Percentiles rank a stretch among this genome's conserved stretches.
Evolutionary conservation across 2,888 invertebrate species (phyloP).

Genomic region (Dryococelus australis): DNA sequence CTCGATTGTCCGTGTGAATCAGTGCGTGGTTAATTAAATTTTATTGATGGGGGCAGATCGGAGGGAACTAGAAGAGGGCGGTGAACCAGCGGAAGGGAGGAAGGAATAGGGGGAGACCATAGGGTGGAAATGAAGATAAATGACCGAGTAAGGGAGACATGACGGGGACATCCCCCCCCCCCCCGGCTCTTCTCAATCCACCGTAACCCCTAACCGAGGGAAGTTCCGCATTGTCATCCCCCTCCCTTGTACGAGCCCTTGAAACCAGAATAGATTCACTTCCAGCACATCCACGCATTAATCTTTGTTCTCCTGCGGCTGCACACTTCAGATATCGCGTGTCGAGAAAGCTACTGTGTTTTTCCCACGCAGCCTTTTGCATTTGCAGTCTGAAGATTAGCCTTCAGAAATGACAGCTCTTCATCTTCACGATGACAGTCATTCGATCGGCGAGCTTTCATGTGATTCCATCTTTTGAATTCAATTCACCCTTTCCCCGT

Average conservation of each 20-base stretch:
- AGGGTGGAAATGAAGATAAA: conserved; percentile 9
- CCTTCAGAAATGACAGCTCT: no score
- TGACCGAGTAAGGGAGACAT: not conserved
- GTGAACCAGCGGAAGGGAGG: not conserved
- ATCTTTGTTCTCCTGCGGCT: not conserved
- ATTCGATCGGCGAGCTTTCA: no score
- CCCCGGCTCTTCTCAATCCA: no score
- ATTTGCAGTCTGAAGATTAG: no score
- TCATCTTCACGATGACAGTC: no score
- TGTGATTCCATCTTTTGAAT: no score
- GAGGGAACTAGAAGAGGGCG: not conserved
- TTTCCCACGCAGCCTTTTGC: no score
- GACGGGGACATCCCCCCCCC: not conserved
- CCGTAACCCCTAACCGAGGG: no score
- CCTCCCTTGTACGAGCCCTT: not conserved
- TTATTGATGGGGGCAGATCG: not conserved
- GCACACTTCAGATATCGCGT: no score
- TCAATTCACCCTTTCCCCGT: no score
- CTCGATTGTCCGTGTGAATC: not conserved
- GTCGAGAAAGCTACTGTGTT: no score
- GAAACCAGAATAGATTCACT: not conserved
- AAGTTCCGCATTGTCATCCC: not conserved
- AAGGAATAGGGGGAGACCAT: not conserved
- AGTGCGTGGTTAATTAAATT: not conserved
- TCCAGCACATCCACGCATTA: not conserved